Evolutionary conservation across 2,888 invertebrate species (phyloP), one percentile per base, ranked within the genome.

Genomic region (Galeopsomyia nigrocyanea): DNA sequence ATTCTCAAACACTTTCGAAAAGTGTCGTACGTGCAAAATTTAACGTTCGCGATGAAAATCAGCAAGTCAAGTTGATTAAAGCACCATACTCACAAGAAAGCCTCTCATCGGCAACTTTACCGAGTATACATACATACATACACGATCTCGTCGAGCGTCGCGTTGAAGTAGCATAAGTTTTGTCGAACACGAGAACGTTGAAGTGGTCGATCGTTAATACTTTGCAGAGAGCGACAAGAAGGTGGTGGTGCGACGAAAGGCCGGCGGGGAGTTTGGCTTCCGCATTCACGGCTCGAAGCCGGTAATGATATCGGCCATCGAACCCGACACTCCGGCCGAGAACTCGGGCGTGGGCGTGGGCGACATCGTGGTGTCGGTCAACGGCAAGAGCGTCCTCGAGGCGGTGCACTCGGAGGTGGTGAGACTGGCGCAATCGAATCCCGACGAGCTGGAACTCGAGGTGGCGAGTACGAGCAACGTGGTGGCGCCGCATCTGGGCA

Each of bases 241-340:
- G 19, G 94, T 97, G 47, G 90, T 93, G 67, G 94, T 96, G 5
- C 91, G 92, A 77, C 91, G 95, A 65, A 93, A 94, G 79, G 92
- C 93, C 26, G 87, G 87, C 19, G 95, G 95, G 50, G 97, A 97
- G 84, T 98, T 97, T 84, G 97, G 97, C 16, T 97, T 98, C 87
- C 92, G 98, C 75, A 97, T 98, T 82, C 96, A 97, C 81, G 97
- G 97, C 31, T 95, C 96, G 72, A 95, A 95, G 82, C 98, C 98
- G 0, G 97, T 97, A n/a, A 96, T 97, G 16, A 96, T 98, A 39
- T 97, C 97, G 3, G 96, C 96, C 21, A 96, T 98, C 78, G 97
- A 97, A 87, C 94, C 95, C 49, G 96, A 95, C 78, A 97, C 97
- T 0, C 96, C 97, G 0, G 97, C 98, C 0, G 97, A 97, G 87